Percentiles rank a stretch among this genome's conserved stretches.
These are phyloP conservation scores for Tethea ocularis DNA, from an alignment of 2,888 invertebrate species.

Conservation along the genomic window DNA sequence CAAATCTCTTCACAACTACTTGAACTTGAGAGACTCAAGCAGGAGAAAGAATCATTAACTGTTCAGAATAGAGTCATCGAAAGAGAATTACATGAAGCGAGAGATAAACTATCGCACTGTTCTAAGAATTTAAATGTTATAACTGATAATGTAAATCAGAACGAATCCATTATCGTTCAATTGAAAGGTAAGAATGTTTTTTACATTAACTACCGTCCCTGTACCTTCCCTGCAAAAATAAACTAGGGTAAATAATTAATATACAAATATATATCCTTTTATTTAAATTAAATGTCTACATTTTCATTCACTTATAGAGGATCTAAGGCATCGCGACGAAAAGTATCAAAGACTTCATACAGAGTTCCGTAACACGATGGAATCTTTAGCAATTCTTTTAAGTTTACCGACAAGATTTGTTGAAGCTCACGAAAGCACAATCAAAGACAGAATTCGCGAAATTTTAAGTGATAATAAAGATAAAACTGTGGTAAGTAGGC, in stretches of 20 bases:
- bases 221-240: background rate
- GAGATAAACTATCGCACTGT: slow-evolving; percentile 86
- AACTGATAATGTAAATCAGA: slow-evolving; percentile 87
- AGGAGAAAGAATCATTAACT: slow-evolving; percentile 90
- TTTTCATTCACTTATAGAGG: slow-evolving; percentile 78
- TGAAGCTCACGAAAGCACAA: slow-evolving; percentile 90
- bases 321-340: slow-evolving; percentile 87
- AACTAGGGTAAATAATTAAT: too few species aligned
- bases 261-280: background rate
- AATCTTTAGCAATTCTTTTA: slow-evolving; percentile 87
- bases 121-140: slow-evolving; percentile 86
- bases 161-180: slow-evolving; percentile 87
- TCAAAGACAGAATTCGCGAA: slow-evolving; percentile 91
- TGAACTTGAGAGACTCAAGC: slow-evolving; percentile 88
- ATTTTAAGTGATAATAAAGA: slow-evolving; percentile 90
- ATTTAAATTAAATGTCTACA: too few species aligned
- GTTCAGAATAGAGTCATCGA: slow-evolving; percentile 89
- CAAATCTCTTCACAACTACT: slow-evolving; percentile 88
- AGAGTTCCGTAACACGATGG: slow-evolving; percentile 87
- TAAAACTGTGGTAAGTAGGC: slow-evolving; percentile 86
- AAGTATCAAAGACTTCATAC: slow-evolving; percentile 86
- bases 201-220: background rate
- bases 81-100: slow-evolving; percentile 87
- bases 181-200: slow-evolving; percentile 83
- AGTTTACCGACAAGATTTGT: slow-evolving; percentile 89